Evolutionary conservation across 2,797 vertebrate species (phyloP).

Genomic region (Ambastaia sidthimunki): DNA sequence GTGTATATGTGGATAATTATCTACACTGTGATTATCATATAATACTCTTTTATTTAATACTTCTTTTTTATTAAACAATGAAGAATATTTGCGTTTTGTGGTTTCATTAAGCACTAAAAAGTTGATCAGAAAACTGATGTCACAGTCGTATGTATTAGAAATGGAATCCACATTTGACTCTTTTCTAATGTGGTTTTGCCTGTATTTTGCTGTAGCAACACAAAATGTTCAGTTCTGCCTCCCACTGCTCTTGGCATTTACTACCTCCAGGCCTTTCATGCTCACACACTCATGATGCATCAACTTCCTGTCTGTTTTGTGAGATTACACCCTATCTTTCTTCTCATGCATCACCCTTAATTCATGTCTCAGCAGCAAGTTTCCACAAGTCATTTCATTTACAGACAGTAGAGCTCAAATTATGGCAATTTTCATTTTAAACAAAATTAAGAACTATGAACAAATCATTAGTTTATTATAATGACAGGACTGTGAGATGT

Average conservation of each 20-base stretch:
- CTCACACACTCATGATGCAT: conserved; percentile 41
- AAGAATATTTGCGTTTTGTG: conserved; percentile 13
- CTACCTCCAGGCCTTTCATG: conserved; percentile 26
- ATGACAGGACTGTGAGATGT: neutral
- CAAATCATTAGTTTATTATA: neutral
- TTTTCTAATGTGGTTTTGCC: neutral
- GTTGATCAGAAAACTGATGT: neutral
- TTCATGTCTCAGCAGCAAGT: conserved; percentile 15
- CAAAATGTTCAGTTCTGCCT: conserved; percentile 14
- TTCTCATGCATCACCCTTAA: conserved; percentile 21
- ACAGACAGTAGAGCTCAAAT: neutral
- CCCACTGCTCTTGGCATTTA: neutral
- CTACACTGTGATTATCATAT: conserved; percentile 74
- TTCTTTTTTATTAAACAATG: conserved; percentile 72
- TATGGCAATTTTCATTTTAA: neutral
- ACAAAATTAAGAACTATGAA: neutral
- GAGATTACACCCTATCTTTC: conserved; percentile 1
- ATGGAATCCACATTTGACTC: neutral
- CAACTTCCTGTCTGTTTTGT: conserved; percentile 50
- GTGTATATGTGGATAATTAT: conserved; percentile 76
- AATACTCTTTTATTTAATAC: conserved; percentile 83
- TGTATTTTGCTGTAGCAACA: neutral
- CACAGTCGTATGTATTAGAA: neutral
- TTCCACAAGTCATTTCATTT: neutral
- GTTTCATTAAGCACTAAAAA: neutral